Conservation (phyloP, 2,888 invertebrate genomes). For the Caenorhabditis plicata region DNA sequence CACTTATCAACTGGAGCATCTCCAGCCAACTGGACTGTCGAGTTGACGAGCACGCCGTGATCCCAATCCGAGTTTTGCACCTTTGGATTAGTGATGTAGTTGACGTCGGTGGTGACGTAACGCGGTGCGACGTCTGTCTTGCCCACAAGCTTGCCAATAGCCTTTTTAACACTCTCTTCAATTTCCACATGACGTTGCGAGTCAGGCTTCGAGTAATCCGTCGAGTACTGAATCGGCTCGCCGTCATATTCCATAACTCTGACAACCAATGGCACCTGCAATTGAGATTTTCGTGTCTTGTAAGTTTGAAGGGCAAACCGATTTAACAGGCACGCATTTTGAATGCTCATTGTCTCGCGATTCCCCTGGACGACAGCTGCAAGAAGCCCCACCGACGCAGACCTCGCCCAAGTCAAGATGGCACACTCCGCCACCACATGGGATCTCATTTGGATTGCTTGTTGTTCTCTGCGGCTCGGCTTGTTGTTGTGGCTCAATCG, state of each 20-base stretch:
- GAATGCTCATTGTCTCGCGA: constrained; percentile 35
- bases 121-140: constrained; percentile 46
- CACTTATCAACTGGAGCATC: constrained; percentile 47
- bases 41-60: constrained; percentile 56
- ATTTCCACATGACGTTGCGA: constrained; percentile 55
- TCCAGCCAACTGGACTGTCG: constrained; percentile 42
- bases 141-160: constrained; percentile 45
- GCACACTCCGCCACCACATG: constrained; percentile 45
- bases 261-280: constrained; percentile 50
- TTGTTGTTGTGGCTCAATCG: constrained; percentile 34
- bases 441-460: constrained; percentile 40
- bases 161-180: constrained; percentile 34
- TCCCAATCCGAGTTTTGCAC: constrained; percentile 53
- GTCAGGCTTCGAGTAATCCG: constrained; percentile 55
- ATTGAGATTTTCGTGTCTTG: not conserved
- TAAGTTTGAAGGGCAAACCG: constrained; percentile 12
- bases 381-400: constrained; percentile 57
- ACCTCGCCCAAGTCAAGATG: constrained; percentile 43
- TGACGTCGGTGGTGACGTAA: constrained; percentile 52
- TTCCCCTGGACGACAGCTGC: constrained; percentile 53
- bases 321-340: constrained; percentile 46
- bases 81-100: constrained; percentile 60
- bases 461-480: constrained; percentile 37
- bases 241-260: constrained; percentile 45
- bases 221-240: constrained; percentile 49